Evolutionary conservation across 2,888 invertebrate genomes (phyloP), one percentile per base, ranked within the genome.

Genomic region (Catocala fraxini): DNA sequence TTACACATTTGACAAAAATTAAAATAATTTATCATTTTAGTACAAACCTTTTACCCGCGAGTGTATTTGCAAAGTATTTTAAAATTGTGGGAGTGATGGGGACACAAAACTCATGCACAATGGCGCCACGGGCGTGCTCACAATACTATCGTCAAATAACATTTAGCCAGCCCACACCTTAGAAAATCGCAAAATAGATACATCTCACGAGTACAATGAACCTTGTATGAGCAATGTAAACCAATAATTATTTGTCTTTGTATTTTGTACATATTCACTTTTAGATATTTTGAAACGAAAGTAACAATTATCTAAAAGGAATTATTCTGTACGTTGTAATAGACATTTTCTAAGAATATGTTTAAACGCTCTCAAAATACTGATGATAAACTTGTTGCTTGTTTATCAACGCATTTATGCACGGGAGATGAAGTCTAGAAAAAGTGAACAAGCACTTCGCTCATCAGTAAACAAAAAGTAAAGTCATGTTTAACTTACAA

Each of bases 131-230:
- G 93, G 92, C 87, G 91, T 86, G 87, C 92, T 88, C 84, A 92
- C 92, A 90, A 90, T 89, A 83, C 87, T 85, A 86, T 93, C 92
- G 91, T 94, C 92, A 93, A 93, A 93, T 93, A 93, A 92, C 93
- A 90, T 93, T 93, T 93, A 93, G 90, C 90, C 90, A 87, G 89
- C 92, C 93, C 92, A 91, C 92, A 93, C 93, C 91, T 92, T 93
- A 92, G 92, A 92, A 86, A 90, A 91, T 92, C 90, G 90, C 93
- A 89, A 93, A 92, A 94, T 94, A 87, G 90, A 94, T 93, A 93
- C 91, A 91, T 94, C 90, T 79, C 77, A 57, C 48, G 58, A 75
- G 73, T 71, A 93, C 92, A 92, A 93, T 83, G 84, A 78, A 73
- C 80, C 82, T 86, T 88, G 88, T 90, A 88, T 87, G 82, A 88